phyloP scores from a whole-genome alignment of 2,888 invertebrate species.

The Tiliacea aurago region DNA sequence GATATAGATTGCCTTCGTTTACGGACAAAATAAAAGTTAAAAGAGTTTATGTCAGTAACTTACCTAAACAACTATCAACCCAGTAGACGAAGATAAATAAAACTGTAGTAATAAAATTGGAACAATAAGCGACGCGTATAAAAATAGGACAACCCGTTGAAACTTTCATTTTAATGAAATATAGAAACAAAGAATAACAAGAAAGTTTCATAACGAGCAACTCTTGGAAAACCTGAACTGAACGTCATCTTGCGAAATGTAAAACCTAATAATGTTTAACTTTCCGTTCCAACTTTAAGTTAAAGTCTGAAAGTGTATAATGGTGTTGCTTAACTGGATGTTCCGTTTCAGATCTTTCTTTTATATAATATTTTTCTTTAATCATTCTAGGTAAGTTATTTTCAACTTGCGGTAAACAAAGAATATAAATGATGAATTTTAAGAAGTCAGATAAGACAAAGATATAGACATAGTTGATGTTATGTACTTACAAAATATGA shows the following conservation, averaged over 20 bases:
- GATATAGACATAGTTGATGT: background rate
- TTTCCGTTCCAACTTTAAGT: conserved; percentile 56
- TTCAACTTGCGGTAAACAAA: conserved; percentile 18
- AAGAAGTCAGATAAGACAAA: conserved; percentile 7
- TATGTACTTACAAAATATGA: background rate
- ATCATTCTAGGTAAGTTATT: background rate
- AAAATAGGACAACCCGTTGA: conserved; percentile 50
- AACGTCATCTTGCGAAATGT: conserved; percentile 66
- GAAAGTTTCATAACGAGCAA: conserved; percentile 66
- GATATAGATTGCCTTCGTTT: background rate
- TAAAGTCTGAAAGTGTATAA: conserved; percentile 49
- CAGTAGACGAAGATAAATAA: conserved; percentile 41
- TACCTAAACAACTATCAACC: conserved; percentile 34
- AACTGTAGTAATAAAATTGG: conserved; percentile 45
- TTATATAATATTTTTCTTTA: background rate
- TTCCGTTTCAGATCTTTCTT: conserved; percentile 43
- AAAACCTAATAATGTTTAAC: conserved; percentile 61
- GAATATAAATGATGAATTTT: background rate
- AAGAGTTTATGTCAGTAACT: conserved; percentile 24
- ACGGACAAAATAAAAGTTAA: conserved; percentile 15
- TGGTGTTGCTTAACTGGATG: conserved; percentile 43
- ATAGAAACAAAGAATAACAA: conserved; percentile 63
- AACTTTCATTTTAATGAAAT: conserved; percentile 62
- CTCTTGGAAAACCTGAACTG: conserved; percentile 56
- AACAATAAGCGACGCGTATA: conserved; percentile 44